Conservation (phyloP, 2,888 invertebrate genomes). For the Dione juno region DNA sequence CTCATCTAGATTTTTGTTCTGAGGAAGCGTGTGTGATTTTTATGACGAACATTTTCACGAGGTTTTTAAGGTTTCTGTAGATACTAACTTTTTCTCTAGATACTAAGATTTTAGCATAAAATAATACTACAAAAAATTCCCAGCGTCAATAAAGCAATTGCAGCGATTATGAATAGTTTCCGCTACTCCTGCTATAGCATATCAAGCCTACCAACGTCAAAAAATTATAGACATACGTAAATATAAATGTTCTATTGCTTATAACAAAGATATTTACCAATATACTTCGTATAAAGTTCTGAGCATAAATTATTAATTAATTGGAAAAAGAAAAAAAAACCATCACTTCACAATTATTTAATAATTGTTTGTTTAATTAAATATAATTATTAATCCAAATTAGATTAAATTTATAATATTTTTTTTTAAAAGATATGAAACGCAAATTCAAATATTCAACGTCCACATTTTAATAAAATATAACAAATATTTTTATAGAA, state of each 20-base stretch:
- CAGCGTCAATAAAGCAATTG: neutral
- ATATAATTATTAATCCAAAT: neutral
- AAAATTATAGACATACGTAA: neutral
- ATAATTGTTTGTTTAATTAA: no score
- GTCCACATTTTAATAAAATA: conserved; percentile 2
- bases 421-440: neutral
- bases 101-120: no score
- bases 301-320: neutral
- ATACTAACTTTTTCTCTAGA: no score
- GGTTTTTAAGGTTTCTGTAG: no score
- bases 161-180: neutral
- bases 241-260: neutral
- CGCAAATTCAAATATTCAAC: neutral
- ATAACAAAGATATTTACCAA: neutral
- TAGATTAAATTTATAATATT: neutral
- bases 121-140: no score
- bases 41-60: no score
- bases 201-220: neutral
- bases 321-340: neutral
- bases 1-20: no score
- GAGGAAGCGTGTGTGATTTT: no score
- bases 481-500: conserved; percentile 21
- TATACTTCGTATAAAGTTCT: neutral
- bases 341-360: neutral
- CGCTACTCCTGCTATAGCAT: neutral